These are phyloP conservation scores for Miltochrista miniata DNA, from an alignment of 2,888 invertebrate genomes.

Conservation along the genomic window DNA sequence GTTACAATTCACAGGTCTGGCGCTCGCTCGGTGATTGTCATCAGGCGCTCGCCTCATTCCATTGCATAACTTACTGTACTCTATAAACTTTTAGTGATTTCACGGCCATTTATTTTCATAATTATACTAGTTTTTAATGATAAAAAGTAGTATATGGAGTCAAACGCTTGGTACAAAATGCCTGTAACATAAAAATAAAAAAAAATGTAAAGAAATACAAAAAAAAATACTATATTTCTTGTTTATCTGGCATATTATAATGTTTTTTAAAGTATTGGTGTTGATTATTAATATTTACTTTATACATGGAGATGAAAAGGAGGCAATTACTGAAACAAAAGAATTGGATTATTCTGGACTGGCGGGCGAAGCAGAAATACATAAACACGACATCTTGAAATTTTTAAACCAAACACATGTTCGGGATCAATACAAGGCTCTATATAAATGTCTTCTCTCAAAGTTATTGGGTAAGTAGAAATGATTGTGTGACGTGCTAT, in stretches of 20 bases:
- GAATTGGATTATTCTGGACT: conserved; percentile 64
- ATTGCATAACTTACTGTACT: conserved; percentile 39
- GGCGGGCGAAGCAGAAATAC: conserved; percentile 62
- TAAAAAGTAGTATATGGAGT: conserved; percentile 2
- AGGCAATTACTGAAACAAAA: conserved; percentile 33
- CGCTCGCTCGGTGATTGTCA: conserved; percentile 32
- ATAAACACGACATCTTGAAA: conserved; percentile 60
- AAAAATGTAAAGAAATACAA: conserved; percentile 13
- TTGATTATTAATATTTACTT: conserved; percentile 13
- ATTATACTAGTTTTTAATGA: neutral
- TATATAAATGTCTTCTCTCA: conserved; percentile 57
- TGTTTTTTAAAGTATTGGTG: conserved; percentile 20
- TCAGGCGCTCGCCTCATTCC: conserved; percentile 43
- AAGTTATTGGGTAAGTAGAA: conserved; percentile 52
- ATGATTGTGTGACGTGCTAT: neutral
- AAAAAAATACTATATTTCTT: neutral
- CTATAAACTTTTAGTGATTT: conserved; percentile 52
- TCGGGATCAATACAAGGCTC: conserved; percentile 53
- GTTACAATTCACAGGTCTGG: conserved; percentile 21
- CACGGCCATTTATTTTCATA: conserved; percentile 54
- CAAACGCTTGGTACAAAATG: conserved; percentile 11
- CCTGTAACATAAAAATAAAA: conserved; percentile 9
- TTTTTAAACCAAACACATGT: conserved; percentile 61
- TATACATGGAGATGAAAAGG: conserved; percentile 27
- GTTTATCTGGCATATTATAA: conserved; percentile 5